Percentiles rank a stretch among this genome's conserved stretches.
These are phyloP conservation scores for Cyanocitta stelleri DNA, from an alignment of 2,113 vertebrate genomes.

Conservation along the genomic window DNA sequence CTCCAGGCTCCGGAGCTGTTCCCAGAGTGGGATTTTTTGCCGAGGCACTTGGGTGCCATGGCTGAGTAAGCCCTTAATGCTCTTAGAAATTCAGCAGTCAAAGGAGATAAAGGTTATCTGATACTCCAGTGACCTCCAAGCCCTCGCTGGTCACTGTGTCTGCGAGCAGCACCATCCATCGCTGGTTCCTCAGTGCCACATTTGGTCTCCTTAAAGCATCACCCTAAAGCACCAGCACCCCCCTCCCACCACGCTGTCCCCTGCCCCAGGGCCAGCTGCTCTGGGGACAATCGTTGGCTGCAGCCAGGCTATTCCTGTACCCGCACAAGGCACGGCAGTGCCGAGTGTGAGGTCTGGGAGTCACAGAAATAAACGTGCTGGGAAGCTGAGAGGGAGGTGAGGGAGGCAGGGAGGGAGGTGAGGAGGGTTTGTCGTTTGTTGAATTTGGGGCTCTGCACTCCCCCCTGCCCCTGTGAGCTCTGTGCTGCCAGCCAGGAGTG, in stretches of 20 bases:
- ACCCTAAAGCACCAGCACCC: background rate
- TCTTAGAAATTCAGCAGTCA: background rate
- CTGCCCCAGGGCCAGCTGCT: background rate
- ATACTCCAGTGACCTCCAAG: background rate
- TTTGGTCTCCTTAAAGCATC: background rate
- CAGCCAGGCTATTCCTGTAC: background rate
- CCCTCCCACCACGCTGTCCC: background rate
- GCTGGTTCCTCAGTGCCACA: background rate
- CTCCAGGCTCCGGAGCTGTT: background rate
- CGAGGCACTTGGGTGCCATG: background rate
- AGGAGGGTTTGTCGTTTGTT: background rate
- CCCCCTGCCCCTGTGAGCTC: too few relatives aligned
- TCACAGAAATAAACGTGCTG: too few relatives aligned
- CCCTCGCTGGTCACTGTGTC: background rate
- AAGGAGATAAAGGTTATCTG: background rate
- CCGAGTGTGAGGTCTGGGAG: background rate
- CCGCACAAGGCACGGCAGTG: background rate
- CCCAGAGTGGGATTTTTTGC: background rate
- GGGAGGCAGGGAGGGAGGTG: background rate
- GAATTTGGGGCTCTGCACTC: background rate
- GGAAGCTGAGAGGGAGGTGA: background rate
- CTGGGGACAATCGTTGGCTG: background rate
- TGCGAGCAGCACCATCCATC: background rate
- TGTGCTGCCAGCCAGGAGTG: too few relatives aligned
- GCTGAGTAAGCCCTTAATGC: background rate